Conservation (phyloP, 2,113 vertebrate species). For the Hylia prasina region DNA sequence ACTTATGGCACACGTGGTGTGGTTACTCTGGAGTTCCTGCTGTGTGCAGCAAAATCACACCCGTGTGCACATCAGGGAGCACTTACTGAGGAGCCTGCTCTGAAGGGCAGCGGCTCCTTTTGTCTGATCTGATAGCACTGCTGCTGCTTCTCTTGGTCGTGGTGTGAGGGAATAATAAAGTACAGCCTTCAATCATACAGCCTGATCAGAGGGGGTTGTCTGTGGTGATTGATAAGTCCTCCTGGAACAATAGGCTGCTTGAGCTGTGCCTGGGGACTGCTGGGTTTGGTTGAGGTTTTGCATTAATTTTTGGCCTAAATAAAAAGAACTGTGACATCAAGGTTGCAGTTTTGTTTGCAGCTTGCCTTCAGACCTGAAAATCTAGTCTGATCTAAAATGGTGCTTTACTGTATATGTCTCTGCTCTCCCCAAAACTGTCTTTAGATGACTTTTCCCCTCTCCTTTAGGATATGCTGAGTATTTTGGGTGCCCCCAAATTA, state of each 20-base stretch:
- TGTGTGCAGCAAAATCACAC: neutral
- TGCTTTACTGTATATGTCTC: neutral
- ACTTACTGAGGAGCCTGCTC: neutral
- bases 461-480: neutral
- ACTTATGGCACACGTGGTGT: neutral
- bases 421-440: neutral
- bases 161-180: slow-evolving; percentile 42
- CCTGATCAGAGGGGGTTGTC: slow-evolving; percentile 25
- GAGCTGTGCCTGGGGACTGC: neutral
- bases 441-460: neutral
- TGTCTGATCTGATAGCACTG: neutral
- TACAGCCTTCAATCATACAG: slow-evolving; percentile 19
- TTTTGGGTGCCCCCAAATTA: neutral
- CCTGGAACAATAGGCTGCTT: neutral
- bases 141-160: neutral
- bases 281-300: neutral
- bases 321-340: neutral
- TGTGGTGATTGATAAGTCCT: slow-evolving; percentile 34
- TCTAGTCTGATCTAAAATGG: neutral
- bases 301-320: neutral
- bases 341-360: neutral
- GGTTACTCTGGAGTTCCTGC: neutral
- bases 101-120: slow-evolving; percentile 30
- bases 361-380: neutral
- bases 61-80: neutral